These are phyloP conservation scores for Fragum fragum DNA, from an alignment of 2,888 invertebrate genomes.

Conservation along the genomic window DNA sequence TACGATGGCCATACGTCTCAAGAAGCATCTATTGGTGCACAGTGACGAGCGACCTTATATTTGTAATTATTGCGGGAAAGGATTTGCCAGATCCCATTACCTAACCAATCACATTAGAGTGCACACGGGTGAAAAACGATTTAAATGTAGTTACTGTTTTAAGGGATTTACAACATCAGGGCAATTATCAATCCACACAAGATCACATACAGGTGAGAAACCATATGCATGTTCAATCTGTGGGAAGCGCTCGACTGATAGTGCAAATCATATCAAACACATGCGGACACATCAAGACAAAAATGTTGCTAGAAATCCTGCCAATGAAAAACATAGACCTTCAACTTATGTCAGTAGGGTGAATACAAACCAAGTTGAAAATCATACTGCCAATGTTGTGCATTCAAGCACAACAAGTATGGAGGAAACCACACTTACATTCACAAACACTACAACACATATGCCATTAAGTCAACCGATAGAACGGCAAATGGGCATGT, in stretches of 20 bases:
- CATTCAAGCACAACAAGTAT: neutral
- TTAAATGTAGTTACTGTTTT: constrained; percentile 23
- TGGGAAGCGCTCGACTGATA: constrained; percentile 26
- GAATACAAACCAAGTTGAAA: neutral
- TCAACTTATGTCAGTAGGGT: neutral
- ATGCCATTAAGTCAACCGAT: neutral
- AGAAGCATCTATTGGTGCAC: constrained; percentile 25
- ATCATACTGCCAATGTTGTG: neutral
- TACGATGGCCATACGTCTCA: constrained; percentile 6
- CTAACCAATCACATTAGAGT: constrained; percentile 28
- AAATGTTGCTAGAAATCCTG: neutral
- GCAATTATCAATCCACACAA: constrained; percentile 12
- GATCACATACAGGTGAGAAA: constrained; percentile 31
- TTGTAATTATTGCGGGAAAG: constrained; percentile 26
- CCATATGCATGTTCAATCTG: constrained; percentile 27
- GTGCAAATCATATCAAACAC: constrained; percentile 34
- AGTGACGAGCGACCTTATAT: constrained; percentile 27
- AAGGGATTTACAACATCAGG: constrained; percentile 15
- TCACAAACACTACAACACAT: neutral
- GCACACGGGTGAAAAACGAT: constrained; percentile 24
- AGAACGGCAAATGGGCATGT: neutral
- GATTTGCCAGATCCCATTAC: constrained; percentile 18
- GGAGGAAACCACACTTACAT: neutral
- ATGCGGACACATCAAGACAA: constrained; percentile 23
- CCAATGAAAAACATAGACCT: constrained; percentile 1